phyloP scores from a whole-genome alignment of 2,113 vertebrate species.

The Callochromis pleurospilus region DNA sequence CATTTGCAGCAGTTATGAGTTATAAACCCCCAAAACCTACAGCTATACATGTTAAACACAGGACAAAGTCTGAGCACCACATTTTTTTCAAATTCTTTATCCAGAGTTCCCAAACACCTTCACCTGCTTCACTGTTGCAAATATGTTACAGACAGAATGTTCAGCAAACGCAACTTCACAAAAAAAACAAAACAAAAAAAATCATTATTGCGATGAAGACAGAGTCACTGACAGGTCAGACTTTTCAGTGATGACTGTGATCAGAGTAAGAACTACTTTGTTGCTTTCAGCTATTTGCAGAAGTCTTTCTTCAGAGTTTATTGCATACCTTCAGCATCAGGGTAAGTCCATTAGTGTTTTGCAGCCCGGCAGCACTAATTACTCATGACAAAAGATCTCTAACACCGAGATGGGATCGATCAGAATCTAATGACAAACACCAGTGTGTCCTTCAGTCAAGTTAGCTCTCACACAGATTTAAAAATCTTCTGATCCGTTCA shows the following conservation, averaged over 20 bases:
- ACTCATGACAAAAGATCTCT: background rate
- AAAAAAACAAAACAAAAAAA: fast-evolving
- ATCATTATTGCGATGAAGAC: background rate
- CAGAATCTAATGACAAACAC: background rate
- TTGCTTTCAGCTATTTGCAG: background rate
- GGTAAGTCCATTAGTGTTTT: background rate
- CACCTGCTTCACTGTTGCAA: background rate
- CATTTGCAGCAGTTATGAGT: background rate
- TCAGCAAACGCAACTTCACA: background rate
- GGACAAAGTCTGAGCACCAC: background rate
- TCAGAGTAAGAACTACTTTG: background rate
- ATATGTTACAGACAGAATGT: background rate
- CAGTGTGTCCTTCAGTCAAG: background rate
- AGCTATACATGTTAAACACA: background rate
- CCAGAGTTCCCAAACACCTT: background rate
- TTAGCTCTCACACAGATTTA: background rate
- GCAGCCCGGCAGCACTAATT: background rate
- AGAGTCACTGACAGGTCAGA: background rate
- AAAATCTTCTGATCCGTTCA: background rate
- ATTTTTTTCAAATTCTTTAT: background rate
- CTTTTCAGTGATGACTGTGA: background rate
- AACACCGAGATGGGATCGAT: background rate
- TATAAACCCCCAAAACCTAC: background rate
- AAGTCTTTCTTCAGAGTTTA: background rate
- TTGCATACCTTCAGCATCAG: background rate